Conservation (phyloP, 2,888 invertebrate genomes). For the Macrosoma leucophasiata region DNA sequence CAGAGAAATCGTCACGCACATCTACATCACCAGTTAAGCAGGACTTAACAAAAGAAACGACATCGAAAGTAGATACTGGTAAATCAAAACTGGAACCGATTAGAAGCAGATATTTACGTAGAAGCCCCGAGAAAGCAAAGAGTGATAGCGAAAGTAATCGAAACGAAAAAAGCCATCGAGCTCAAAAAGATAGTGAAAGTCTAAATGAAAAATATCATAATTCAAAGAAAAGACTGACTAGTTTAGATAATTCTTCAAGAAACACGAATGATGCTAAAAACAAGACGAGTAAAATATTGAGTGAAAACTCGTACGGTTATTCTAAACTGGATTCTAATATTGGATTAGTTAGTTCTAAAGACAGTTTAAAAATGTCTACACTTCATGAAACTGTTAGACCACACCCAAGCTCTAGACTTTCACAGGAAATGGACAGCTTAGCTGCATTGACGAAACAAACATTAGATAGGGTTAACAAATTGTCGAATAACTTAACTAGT, state of each 20-base stretch:
- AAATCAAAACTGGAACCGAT: conserved; percentile 50
- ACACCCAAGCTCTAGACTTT: conserved; percentile 60
- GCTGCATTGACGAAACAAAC: conserved; percentile 80
- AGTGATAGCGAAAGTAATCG: conserved; percentile 60
- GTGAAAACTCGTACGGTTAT: conserved; percentile 40
- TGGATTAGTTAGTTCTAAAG: conserved; percentile 41
- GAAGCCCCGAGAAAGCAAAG: conserved; percentile 61
- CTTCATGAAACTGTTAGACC: conserved; percentile 65
- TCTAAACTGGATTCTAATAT: conserved; percentile 42
- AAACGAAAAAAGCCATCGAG: conserved; percentile 63
- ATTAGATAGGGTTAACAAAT: conserved; percentile 80
- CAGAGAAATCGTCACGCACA: conserved; percentile 44
- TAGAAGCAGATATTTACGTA: conserved; percentile 42
- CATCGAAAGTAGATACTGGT: conserved; percentile 36
- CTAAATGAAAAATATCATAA: conserved; percentile 71
- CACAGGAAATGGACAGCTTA: conserved; percentile 78
- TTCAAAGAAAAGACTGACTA: conserved; percentile 76
- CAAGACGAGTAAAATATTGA: conserved; percentile 51
- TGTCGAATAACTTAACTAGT: conserved; percentile 73
- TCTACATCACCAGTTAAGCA: conserved; percentile 58
- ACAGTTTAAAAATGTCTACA: conserved; percentile 56
- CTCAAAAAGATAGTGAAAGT: conserved; percentile 69
- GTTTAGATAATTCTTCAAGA: conserved; percentile 68
- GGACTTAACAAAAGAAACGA: conserved; percentile 44
- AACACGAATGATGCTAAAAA: conserved; percentile 54